Evolutionary conservation across 2,888 invertebrate species (phyloP).

Genomic region (Polylopha cassiicola): DNA sequence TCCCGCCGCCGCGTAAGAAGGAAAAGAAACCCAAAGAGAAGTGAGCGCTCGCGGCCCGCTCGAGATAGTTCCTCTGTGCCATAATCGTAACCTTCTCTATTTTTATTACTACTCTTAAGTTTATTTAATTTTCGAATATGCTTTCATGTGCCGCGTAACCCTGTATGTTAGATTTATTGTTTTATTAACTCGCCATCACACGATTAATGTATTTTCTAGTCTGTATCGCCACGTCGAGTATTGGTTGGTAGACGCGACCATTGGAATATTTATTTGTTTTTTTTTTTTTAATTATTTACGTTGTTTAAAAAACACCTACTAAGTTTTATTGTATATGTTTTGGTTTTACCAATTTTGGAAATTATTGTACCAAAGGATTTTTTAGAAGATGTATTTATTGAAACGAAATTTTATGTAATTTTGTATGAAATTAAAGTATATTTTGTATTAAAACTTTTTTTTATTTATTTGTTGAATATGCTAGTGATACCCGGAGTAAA

Average conservation of each 20-base stretch:
- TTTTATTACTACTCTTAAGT: conserved; percentile 36
- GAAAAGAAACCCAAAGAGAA: conserved; percentile 76
- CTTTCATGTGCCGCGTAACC: conserved; percentile 66
- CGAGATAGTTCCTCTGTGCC: conserved; percentile 68
- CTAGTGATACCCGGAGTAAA: too few relatives aligned
- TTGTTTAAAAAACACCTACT: conserved; percentile 14
- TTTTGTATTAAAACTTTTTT: conserved; percentile 45
- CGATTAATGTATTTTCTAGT: conserved; percentile 52
- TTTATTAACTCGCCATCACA: conserved; percentile 46
- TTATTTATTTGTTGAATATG: too few relatives aligned
- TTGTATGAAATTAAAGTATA: conserved; percentile 66
- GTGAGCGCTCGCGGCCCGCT: conserved; percentile 54
- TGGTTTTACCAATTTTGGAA: conserved; percentile 15
- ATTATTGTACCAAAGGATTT: conserved; percentile 21
- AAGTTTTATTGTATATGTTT: conserved; percentile 18
- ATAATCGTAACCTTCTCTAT: conserved; percentile 60
- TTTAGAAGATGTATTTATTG: conserved; percentile 41
- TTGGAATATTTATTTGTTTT: conserved; percentile 27
- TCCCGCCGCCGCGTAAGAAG: conserved; percentile 75
- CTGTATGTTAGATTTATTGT: conserved; percentile 50
- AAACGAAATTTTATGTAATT: conserved; percentile 58
- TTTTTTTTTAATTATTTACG: conserved; percentile 11
- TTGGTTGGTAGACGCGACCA: conserved; percentile 35
- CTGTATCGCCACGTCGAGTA: conserved; percentile 16
- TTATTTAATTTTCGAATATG: conserved; percentile 61